Evolutionary conservation across 1,140 invertebrate genomes (phyloP).

Genomic region (Epicauta chinensis): DNA sequence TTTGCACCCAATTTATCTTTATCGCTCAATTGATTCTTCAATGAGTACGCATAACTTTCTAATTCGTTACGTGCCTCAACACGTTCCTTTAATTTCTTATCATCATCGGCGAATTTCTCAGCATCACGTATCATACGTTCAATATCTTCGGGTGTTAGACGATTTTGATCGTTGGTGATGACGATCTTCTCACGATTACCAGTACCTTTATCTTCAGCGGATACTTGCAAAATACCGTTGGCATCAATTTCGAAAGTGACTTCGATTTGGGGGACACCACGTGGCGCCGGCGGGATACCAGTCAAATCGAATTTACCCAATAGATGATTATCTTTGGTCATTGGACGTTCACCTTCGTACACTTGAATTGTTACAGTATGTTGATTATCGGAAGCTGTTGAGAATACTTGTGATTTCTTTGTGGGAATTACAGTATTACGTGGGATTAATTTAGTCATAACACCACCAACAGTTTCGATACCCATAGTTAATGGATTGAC

Average conservation of each 20-base stretch:
- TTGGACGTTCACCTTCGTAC: conserved; percentile 95
- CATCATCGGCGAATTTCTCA: conserved; percentile 97
- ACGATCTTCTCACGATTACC: conserved; percentile 98
- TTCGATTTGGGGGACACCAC: conserved; percentile 98
- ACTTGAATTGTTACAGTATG: conserved; percentile 99
- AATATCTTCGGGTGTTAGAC: conserved; percentile 95
- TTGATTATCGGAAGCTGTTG: conserved; percentile 97
- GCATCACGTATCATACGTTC: conserved; percentile 98
- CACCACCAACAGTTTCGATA: conserved; percentile 98
- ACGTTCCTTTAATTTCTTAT: conserved; percentile 94
- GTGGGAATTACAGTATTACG: conserved; percentile 98
- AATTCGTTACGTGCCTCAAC: conserved; percentile 94
- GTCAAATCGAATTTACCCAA: conserved; percentile 96
- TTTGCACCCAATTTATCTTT: conserved; percentile 98
- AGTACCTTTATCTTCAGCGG: conserved; percentile 97
- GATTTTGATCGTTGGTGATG: conserved; percentile 97
- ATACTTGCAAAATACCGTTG: conserved; percentile 88
- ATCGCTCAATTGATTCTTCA: conserved; percentile 96
- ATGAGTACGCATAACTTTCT: conserved; percentile 95
- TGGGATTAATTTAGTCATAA: conserved; percentile 98
- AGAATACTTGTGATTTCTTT: conserved; percentile 99
- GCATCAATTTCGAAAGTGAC: conserved; percentile 99
- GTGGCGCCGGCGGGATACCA: conserved; percentile 94
- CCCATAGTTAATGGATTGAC: conserved; percentile 98
- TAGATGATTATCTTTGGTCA: conserved; percentile 99